phyloP scores from a whole-genome alignment of 2,797 vertebrate genomes.

The Peromyscus attwateri region DNA sequence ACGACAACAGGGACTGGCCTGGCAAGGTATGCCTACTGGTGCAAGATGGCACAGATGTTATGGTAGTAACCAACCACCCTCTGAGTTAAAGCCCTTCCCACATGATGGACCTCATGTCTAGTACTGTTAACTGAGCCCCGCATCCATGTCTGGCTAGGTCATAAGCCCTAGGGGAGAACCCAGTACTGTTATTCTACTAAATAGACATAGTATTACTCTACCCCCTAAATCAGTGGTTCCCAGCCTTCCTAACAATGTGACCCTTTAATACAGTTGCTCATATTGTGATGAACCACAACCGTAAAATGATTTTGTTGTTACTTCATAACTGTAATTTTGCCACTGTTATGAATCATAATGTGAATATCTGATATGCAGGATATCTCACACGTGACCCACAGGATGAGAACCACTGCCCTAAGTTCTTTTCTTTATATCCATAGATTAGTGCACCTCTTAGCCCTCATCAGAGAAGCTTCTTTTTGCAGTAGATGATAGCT shows the following conservation, averaged over 20 bases:
- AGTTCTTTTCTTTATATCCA: not conserved
- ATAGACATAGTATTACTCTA: not conserved
- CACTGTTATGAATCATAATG: not conserved
- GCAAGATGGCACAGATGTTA: not conserved
- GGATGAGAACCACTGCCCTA: not conserved
- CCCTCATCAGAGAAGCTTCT: not conserved
- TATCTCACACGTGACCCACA: not conserved
- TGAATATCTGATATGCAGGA: not conserved
- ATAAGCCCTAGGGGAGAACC: not conserved
- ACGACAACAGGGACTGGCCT: not conserved
- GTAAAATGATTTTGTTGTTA: not conserved
- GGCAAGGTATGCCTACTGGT: not conserved
- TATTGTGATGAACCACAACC: not conserved
- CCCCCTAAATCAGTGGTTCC: not conserved
- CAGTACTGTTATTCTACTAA: not conserved
- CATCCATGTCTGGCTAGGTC: not conserved
- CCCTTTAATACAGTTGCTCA: not conserved
- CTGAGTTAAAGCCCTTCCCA: not conserved
- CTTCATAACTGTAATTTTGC: not conserved
- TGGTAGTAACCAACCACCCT: not conserved
- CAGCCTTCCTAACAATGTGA: not conserved
- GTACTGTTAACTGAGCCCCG: not conserved
- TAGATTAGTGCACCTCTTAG: not conserved
- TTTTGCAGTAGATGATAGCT: not conserved
- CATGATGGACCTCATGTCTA: not conserved